Conservation (phyloP, 2,888 invertebrate species). For the Diadromus collaris region DNA sequence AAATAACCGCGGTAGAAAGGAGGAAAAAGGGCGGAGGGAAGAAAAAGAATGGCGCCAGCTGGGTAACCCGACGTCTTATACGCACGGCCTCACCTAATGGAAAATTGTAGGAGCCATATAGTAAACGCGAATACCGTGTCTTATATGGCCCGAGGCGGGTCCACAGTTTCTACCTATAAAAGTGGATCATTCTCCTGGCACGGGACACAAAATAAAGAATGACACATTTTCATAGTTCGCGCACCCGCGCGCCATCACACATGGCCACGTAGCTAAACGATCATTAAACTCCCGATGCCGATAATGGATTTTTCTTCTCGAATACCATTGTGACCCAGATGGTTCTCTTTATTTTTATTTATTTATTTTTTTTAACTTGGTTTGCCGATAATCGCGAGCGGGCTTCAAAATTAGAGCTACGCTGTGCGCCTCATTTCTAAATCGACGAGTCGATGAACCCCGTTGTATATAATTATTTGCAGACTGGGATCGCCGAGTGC, state of each 20-base stretch:
- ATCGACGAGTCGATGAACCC: not conserved
- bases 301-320: constrained; percentile 12
- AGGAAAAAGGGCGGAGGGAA: constrained; percentile 26
- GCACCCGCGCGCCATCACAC: not conserved
- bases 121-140: constrained; percentile 58
- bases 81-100: constrained; percentile 72
- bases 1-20: constrained; percentile 20
- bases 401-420: not conserved
- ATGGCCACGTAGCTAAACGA: not conserved
- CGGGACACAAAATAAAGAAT: constrained; percentile 33
- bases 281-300: constrained; percentile 41
- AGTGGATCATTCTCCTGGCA: constrained; percentile 60
- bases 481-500: too few relatives aligned
- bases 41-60: constrained; percentile 60
- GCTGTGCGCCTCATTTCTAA: not conserved
- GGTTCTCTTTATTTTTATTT: not conserved
- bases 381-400: not conserved
- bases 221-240: constrained; percentile 48
- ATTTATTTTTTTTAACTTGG: not conserved
- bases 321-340: not conserved
- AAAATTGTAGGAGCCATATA: constrained; percentile 71
- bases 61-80: constrained; percentile 59
- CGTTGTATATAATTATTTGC: not conserved
- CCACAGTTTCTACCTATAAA: constrained; percentile 52
- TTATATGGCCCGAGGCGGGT: constrained; percentile 51